Evolutionary conservation across 2,797 vertebrate species (phyloP), one percentile per base, ranked within the genome.

Genomic region (Novumbra hubbsi): DNA sequence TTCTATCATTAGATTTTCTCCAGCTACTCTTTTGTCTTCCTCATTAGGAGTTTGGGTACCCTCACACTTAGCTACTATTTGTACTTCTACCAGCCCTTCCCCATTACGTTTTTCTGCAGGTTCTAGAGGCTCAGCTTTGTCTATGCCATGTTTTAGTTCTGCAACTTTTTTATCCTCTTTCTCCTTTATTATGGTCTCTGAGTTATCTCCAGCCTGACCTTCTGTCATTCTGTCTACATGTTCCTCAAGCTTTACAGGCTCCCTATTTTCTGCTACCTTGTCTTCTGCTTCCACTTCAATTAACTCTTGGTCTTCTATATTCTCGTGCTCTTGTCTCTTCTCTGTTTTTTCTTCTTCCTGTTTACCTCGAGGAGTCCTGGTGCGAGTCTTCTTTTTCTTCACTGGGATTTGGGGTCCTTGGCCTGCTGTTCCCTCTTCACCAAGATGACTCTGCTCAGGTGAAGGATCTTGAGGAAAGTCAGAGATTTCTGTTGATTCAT

Each of bases 381-480:
- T n/a, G 68, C 86, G 88, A 76, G 85, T 86, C 76, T 91, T 90
- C 73, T 83, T 89, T 67, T 52, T 90, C 74, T 74, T 90, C 62
- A 79, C 73, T 76, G 80, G 70, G 9, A 57, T 60, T 48, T 30
- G 67, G 15, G 74, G 72, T 57, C 32, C 67, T 14, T 49, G 6
- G 49, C 79, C 80, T 32, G 73, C 60, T 60, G 63, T 67, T 41
- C 48, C 77, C 64, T 49, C 45, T 68, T 72, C 70, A 60, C 80
- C 77, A 21, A 71, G 28, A 72, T 28, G n/a, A 7, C 5, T 45
- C 12, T 64, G 38, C 67, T 76, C 41, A 48, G 16, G 28, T 27
- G 28, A 30, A 6, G 2, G 28, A 11, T 68, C 12, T 68, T 34
- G 12, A 21, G 12, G 41, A 45, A 45, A 45, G 41, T 45, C 41